Conservation (phyloP, 2,797 vertebrate species). For the Pipistrellus kuhlii region DNA sequence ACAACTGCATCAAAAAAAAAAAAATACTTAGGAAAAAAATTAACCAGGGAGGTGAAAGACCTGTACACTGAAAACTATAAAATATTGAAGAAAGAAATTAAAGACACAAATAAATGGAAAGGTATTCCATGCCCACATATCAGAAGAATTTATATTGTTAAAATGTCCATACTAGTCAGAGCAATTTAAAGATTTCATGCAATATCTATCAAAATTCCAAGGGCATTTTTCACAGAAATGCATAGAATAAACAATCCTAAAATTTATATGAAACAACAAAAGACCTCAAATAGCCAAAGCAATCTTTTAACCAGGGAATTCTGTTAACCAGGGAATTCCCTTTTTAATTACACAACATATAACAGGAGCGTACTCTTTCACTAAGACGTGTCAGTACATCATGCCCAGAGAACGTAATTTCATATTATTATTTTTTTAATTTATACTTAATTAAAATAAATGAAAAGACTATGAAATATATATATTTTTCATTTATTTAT, state of each 20-base stretch:
- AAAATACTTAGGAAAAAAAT: background rate
- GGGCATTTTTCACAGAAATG: background rate
- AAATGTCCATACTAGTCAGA: background rate
- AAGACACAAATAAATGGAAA: background rate
- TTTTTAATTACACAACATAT: too few species aligned
- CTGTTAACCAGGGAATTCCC: too few species aligned
- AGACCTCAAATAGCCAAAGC: background rate
- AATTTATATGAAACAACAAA: background rate
- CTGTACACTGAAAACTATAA: background rate
- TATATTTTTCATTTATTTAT: too few species aligned
- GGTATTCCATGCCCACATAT: background rate
- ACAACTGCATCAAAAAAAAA: background rate
- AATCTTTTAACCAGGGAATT: background rate
- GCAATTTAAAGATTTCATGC: background rate
- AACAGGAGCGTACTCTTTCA: too few species aligned
- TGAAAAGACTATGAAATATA: too few species aligned
- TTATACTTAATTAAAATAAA: too few species aligned
- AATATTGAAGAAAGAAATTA: background rate
- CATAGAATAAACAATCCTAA: background rate
- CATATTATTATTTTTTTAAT: too few species aligned
- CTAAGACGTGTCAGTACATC: too few species aligned
- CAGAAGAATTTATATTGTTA: background rate
- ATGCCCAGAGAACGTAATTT: too few species aligned
- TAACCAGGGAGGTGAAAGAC: background rate
- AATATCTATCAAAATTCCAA: background rate